Evolutionary conservation across 1,140 invertebrate species (phyloP).

Genomic region (Sogatella furcifera): DNA sequence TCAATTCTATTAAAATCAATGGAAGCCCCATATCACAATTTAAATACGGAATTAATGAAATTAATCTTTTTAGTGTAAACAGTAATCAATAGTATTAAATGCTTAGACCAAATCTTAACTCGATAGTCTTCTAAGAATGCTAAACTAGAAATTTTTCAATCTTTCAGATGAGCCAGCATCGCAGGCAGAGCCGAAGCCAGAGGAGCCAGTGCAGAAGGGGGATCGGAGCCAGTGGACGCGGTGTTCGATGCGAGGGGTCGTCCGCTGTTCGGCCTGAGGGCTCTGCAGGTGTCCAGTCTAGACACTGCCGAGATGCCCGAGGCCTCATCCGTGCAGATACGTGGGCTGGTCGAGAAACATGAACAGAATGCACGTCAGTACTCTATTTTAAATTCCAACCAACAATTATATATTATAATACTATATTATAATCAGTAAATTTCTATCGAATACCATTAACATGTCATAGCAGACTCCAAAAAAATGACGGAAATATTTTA

Average conservation of each 20-base stretch:
- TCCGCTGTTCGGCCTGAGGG: slow-evolving; percentile 27
- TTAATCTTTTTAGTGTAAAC: too few relatives aligned
- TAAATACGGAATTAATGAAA: too few relatives aligned
- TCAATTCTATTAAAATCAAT: too few relatives aligned
- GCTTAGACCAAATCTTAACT: too few relatives aligned
- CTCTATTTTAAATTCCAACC: not conserved
- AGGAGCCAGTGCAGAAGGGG: slow-evolving; percentile 4
- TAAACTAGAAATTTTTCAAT: not conserved
- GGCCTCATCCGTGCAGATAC: slow-evolving; percentile 23
- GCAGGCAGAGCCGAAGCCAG: not conserved
- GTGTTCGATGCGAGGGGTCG: slow-evolving; percentile 23
- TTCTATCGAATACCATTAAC: too few relatives aligned
- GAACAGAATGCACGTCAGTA: slow-evolving; percentile 26
- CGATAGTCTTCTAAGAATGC: too few relatives aligned
- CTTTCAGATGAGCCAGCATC: not conserved
- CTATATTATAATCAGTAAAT: too few relatives aligned
- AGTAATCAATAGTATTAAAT: too few relatives aligned
- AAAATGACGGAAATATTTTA: too few relatives aligned
- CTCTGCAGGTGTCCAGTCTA: slow-evolving; percentile 17
- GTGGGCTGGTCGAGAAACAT: slow-evolving; percentile 26
- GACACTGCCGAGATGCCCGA: slow-evolving; percentile 23
- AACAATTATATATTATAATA: not conserved
- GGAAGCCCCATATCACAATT: too few relatives aligned
- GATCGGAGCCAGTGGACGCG: not conserved
- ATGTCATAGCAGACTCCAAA: too few relatives aligned